phyloP scores from a whole-genome alignment of 2,113 vertebrate species.

The Columba livia region DNA sequence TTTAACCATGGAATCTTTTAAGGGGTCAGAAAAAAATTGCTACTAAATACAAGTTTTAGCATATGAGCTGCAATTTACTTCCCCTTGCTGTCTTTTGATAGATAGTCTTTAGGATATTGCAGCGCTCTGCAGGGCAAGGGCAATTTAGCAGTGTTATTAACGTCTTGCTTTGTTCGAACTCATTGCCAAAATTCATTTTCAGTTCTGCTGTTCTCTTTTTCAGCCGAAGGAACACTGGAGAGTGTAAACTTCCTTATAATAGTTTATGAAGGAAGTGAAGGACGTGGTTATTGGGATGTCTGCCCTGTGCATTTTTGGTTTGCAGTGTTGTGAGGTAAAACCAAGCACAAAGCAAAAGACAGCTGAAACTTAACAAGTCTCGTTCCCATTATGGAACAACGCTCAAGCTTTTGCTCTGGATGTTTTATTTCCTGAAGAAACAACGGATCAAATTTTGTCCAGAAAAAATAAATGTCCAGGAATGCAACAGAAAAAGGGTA shows the following conservation, averaged over 20 bases:
- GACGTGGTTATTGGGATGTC: neutral
- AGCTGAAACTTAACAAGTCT: neutral
- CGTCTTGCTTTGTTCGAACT: neutral
- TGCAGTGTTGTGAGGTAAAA: neutral
- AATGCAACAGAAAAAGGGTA: neutral
- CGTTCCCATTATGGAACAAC: neutral
- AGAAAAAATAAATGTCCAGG: neutral
- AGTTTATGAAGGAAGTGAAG: neutral
- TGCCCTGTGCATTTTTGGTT: neutral
- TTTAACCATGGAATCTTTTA: neutral
- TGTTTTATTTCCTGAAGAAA: neutral
- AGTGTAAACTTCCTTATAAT: neutral
- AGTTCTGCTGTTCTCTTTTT: neutral
- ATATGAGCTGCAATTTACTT: neutral
- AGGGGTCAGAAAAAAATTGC: neutral
- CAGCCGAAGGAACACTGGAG: neutral
- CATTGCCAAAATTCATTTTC: neutral
- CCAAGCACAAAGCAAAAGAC: neutral
- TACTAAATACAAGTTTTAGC: neutral
- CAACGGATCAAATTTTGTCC: neutral
- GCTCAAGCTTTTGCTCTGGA: neutral
- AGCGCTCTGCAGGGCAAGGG: neutral
- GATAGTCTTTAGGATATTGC: neutral
- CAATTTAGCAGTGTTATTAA: neutral
- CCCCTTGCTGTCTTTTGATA: neutral